Conservation (phyloP, 2,888 invertebrate genomes). For the Pterobdella sp. region DNA sequence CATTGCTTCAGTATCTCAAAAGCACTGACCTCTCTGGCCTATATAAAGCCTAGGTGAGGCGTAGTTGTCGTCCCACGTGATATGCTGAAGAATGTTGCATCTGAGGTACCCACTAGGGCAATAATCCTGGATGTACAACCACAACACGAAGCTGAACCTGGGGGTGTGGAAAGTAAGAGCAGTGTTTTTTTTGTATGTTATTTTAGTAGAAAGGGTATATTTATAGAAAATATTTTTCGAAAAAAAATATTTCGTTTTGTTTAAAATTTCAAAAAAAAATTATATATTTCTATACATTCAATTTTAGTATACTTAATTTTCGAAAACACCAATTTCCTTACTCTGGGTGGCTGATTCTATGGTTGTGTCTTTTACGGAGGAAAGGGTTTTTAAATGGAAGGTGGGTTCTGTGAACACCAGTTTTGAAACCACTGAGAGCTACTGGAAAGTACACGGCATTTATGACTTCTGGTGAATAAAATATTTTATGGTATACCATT, state of each 20-base stretch:
- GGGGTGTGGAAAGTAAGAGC: background rate
- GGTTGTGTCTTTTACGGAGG: slow-evolving; percentile 1
- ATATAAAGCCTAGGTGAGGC: slow-evolving; percentile 41
- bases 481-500: too few relatives aligned
- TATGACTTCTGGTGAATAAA: too few relatives aligned
- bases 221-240: too few relatives aligned
- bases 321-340: slow-evolving; percentile 11
- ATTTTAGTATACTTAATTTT: background rate
- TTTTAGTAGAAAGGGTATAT: too few relatives aligned
- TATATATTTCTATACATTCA: background rate
- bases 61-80: slow-evolving; percentile 40
- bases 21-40: slow-evolving; percentile 35
- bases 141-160: slow-evolving; percentile 45
- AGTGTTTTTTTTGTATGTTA: background rate
- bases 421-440: slow-evolving; percentile 29
- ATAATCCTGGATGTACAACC: slow-evolving; percentile 46
- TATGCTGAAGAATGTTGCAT: slow-evolving; percentile 43
- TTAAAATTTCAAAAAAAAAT: background rate
- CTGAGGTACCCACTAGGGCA: slow-evolving; percentile 39
- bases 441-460: slow-evolving; percentile 30
- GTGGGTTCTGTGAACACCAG: slow-evolving; percentile 30
- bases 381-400: slow-evolving; percentile 22
- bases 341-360: slow-evolving; percentile 3
- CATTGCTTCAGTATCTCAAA: too few relatives aligned
- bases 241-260: background rate